These are phyloP conservation scores for Malacosoma neustria DNA, from an alignment of 2,888 invertebrate species.

Conservation along the genomic window DNA sequence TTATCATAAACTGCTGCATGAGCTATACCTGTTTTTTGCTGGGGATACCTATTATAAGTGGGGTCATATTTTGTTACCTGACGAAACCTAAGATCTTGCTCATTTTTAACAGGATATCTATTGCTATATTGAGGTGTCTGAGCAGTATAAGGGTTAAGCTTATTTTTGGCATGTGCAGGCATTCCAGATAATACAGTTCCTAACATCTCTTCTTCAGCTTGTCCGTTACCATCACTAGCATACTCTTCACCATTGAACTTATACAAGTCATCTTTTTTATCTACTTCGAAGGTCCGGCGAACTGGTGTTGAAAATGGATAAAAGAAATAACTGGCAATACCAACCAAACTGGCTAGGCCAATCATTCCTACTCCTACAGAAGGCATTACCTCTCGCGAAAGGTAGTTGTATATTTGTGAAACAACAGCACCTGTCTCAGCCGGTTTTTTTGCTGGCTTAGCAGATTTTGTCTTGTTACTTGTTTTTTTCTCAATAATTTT, in stretches of 20 bases:
- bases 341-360: constrained; percentile 82
- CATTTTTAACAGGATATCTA: constrained; percentile 54
- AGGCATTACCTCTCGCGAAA: constrained; percentile 87
- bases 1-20: constrained; percentile 64
- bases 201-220: constrained; percentile 85
- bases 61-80: constrained; percentile 58
- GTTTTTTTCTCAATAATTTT: constrained; percentile 51
- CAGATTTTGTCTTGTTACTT: constrained; percentile 70
- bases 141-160: constrained; percentile 59
- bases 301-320: constrained; percentile 82
- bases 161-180: constrained; percentile 67
- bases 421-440: constrained; percentile 74
- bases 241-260: constrained; percentile 82
- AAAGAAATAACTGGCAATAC: constrained; percentile 84
- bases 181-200: constrained; percentile 84
- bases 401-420: constrained; percentile 84
- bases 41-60: constrained; percentile 58
- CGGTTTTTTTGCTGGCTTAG: constrained; percentile 52
- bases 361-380: constrained; percentile 85
- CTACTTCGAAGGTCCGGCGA: constrained; percentile 78
- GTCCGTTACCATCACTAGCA: constrained; percentile 77
- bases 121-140: constrained; percentile 49
- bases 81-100: constrained; percentile 62
- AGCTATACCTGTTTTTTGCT: constrained; percentile 65
- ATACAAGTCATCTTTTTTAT: constrained; percentile 77